A percentile compares a stretch with the other conserved stretches of the same genome.
These are phyloP conservation scores for Lycaena phlaeas DNA, from an alignment of 2,888 invertebrate genomes.

Conservation along the genomic window DNA sequence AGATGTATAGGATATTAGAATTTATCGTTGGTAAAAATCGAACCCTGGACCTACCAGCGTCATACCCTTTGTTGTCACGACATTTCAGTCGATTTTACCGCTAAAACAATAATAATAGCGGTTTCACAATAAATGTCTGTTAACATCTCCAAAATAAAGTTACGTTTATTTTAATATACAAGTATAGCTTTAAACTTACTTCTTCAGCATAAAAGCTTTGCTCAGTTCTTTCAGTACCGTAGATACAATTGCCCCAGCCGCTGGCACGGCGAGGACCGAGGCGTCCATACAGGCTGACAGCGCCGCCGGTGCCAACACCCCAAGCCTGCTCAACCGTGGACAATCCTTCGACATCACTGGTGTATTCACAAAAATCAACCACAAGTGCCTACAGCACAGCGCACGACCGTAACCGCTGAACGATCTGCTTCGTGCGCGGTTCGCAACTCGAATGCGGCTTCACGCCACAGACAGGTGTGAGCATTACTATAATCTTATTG, in stretches of 20 bases:
- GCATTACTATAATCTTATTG: neutral
- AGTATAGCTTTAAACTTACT: slow-evolving; percentile 49
- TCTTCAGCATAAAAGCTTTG: slow-evolving; percentile 66
- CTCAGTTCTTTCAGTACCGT: slow-evolving; percentile 63
- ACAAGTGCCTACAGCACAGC: slow-evolving; percentile 19
- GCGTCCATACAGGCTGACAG: slow-evolving; percentile 63
- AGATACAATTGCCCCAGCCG: slow-evolving; percentile 61
- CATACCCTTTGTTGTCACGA: too few relatives aligned
- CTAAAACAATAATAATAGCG: too few relatives aligned
- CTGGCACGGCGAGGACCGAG: slow-evolving; percentile 60
- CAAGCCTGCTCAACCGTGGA: slow-evolving; percentile 46
- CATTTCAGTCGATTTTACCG: too few relatives aligned
- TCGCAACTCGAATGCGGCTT: slow-evolving; percentile 39
- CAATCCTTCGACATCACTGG: slow-evolving; percentile 51
- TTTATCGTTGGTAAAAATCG: too few relatives aligned
- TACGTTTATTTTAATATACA: too few relatives aligned
- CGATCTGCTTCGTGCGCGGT: slow-evolving; percentile 64
- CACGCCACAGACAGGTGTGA: slow-evolving; percentile 12
- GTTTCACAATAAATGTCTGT: too few relatives aligned
- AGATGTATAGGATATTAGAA: too few relatives aligned
- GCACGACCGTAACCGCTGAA: slow-evolving; percentile 58
- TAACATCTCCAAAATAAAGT: too few relatives aligned
- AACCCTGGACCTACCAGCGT: too few relatives aligned
- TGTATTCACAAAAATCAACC: too few relatives aligned
- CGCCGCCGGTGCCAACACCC: slow-evolving; percentile 60